phyloP scores from a whole-genome alignment of 1,140 invertebrate species.

The Epicauta chinensis region DNA sequence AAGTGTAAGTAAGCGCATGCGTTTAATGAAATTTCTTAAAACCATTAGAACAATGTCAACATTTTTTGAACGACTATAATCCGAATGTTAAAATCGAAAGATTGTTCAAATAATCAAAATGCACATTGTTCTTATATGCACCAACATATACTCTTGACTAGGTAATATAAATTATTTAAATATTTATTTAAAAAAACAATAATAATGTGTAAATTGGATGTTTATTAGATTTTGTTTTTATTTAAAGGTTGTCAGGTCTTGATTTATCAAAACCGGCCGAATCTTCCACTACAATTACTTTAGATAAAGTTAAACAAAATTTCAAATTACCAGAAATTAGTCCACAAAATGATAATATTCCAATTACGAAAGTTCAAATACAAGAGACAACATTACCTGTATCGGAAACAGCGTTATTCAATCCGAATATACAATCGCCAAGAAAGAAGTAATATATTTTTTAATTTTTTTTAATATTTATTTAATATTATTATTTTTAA shows the following conservation, averaged over 20 bases:
- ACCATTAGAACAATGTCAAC: too few species aligned
- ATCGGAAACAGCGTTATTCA: slow-evolving; percentile 31
- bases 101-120: slow-evolving; percentile 30
- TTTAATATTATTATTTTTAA: slow-evolving; percentile 12
- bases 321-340: slow-evolving; percentile 22
- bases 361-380: slow-evolving; percentile 27
- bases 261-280: slow-evolving; percentile 37
- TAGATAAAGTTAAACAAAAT: slow-evolving; percentile 37
- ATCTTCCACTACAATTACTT: slow-evolving; percentile 24
- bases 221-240: slow-evolving; percentile 2
- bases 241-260: slow-evolving; percentile 31
- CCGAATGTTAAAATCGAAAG: slow-evolving; percentile 34
- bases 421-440: slow-evolving; percentile 20
- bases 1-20: too few species aligned
- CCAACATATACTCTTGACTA: slow-evolving; percentile 40
- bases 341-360: slow-evolving; percentile 23
- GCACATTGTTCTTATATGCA: slow-evolving; percentile 39
- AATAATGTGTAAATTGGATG: too few species aligned
- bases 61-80: not conserved
- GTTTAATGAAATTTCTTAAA: too few species aligned
- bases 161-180: slow-evolving; percentile 24
- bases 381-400: slow-evolving; percentile 31
- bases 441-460: slow-evolving; percentile 36
- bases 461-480: not conserved
- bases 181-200: too few species aligned